Evolutionary conservation across 2,888 invertebrate species (phyloP).

Genomic region (Tyria jacobaeae): DNA sequence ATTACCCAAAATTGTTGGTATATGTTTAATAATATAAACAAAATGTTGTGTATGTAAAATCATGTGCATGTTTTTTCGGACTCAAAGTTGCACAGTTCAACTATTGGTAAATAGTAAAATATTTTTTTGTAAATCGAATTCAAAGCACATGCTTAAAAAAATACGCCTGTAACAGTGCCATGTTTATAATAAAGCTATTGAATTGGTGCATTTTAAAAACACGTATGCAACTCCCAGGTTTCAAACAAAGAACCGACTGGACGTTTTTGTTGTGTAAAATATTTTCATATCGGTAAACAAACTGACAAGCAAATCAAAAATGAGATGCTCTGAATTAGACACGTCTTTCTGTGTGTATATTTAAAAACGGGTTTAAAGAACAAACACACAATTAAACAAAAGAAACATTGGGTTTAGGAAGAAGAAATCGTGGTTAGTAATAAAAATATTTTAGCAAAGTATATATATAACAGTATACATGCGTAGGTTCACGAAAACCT

Average conservation of each 20-base stretch:
- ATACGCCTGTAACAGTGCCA: not conserved
- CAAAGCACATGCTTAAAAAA: not conserved
- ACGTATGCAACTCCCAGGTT: not conserved
- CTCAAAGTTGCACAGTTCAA: not conserved
- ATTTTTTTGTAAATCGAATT: not conserved
- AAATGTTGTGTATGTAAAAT: not conserved
- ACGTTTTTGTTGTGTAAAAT: not conserved
- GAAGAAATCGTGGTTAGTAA: no score
- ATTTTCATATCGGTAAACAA: not conserved
- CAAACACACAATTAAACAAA: no score
- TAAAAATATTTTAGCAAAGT: no score
- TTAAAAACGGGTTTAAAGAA: no score
- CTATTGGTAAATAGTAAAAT: no score
- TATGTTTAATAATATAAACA: not conserved
- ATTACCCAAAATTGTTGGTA: not conserved
- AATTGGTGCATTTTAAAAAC: not conserved
- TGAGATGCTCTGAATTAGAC: not conserved
- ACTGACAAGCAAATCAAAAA: not conserved
- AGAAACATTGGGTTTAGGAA: no score
- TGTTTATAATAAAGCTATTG: not conserved
- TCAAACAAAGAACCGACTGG: not conserved
- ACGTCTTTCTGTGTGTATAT: not conserved
- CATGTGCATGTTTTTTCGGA: not conserved
- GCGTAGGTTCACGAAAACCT: conserved; percentile 67
- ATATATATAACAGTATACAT: conserved; percentile 66